Percentiles rank a stretch among this genome's conserved stretches.
phyloP scores from a whole-genome alignment of 1,140 invertebrate species.

The Formica selysi region DNA sequence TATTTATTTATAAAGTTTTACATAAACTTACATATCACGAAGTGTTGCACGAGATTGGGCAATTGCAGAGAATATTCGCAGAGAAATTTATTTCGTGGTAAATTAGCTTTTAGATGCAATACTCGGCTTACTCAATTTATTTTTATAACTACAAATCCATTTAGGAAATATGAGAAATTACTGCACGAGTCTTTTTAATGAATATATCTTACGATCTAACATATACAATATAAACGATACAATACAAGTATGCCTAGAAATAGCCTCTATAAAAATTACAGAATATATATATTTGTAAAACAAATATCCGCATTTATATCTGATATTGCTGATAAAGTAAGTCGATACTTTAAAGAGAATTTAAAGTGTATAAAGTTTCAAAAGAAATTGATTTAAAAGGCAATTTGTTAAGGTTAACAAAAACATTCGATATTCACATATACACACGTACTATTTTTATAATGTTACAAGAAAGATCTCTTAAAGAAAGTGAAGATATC shows the following conservation, averaged over 20 bases:
- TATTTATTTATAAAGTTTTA: constrained; percentile 10
- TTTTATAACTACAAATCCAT: not conserved
- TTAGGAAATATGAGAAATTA: not conserved
- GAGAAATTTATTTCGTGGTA: not conserved
- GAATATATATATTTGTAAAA: not conserved
- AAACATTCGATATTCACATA: not conserved
- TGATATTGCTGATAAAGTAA: not conserved
- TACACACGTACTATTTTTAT: not conserved
- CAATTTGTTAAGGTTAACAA: not conserved
- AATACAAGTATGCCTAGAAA: not conserved
- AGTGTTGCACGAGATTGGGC: not conserved
- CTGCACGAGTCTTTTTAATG: not conserved
- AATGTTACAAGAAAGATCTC: not conserved
- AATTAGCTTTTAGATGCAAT: not conserved
- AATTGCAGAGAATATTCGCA: not conserved
- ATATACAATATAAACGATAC: not conserved
- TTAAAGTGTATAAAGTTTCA: not conserved
- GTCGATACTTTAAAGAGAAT: not conserved
- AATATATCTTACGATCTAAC: not conserved
- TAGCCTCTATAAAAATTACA: not conserved
- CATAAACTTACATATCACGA: not conserved
- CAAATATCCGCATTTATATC: not conserved
- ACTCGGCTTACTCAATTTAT: not conserved
- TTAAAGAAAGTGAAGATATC: not conserved
- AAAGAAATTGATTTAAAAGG: not conserved